Base-by-base conservation (phyloP, 2,113 vertebrate species). In the Clupea harengus region DNA sequence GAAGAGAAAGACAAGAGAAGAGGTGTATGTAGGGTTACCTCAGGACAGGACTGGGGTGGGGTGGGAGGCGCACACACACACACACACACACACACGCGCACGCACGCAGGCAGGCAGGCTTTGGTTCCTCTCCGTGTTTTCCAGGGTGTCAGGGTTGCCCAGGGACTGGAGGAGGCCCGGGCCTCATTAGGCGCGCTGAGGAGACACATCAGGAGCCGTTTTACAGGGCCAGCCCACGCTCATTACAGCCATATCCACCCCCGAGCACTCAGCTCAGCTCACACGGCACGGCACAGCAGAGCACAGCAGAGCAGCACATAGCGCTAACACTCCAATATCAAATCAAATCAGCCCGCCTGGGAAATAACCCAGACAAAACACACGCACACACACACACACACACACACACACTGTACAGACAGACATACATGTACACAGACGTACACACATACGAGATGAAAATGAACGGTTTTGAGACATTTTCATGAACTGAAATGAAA, bases 161-260 rank as follows among this genome's bases (percentile, higher is more conserved):
- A 25, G 81, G 82, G 84, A 81, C 60, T 49, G 1, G 67, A 84
- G 78, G 45, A 47, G 64, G 84, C 54, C 45, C 89, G 87, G 88
- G 80, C 82, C 82, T 90, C 89, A 87, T 90, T 87, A 90, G 83
- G 57, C 32, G 81, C 82, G 81, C 81, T 84, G 82, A 86, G 78
- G 47, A 83, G 83, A 83, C 81, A 60, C 72, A 86, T 85, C 88
- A 88, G 85, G 54, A 78, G 60, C 49, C 57, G 50, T 84, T 85
- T 89, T 86, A 86, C 86, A 82, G 45, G 54, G 82, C 88, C 64
- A 45, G 64, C 86, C 84, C n/a, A n/a, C 52, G 60, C 87, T 90
- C 86, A 88, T 90, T 88, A 90, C 46, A 86, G 46, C 83, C 82
- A 83, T 45, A 49, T 88, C 86, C 87, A 86, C 64, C 87, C 84